phyloP scores from a whole-genome alignment of 2,888 invertebrate genomes.

The Autographa pulchrina region DNA sequence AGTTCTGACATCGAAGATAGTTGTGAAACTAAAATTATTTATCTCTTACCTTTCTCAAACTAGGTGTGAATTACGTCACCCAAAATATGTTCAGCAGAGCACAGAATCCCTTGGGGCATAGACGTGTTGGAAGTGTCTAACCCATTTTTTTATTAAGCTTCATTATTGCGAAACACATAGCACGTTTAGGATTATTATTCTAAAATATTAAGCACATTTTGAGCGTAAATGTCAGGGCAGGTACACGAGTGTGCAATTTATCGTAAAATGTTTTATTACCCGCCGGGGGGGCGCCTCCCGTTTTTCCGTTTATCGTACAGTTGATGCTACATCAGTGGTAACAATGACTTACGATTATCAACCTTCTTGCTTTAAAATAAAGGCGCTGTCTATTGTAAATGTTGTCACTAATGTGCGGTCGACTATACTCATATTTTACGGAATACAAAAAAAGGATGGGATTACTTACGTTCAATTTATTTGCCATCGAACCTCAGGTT shows the following conservation, averaged over 20 bases:
- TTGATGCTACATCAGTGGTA: too few species aligned
- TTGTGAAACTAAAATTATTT: not conserved
- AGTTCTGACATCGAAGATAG: not conserved
- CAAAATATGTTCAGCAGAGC: not conserved
- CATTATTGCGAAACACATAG: not conserved
- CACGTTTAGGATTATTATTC: constrained; percentile 9
- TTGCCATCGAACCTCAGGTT: constrained; percentile 29
- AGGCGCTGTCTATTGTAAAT: not conserved
- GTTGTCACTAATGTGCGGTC: not conserved
- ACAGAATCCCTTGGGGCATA: not conserved
- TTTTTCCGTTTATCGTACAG: constrained; percentile 31
- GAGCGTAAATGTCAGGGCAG: constrained; percentile 26
- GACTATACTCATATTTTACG: not conserved
- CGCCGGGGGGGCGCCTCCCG: constrained; percentile 21
- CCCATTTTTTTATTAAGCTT: not conserved
- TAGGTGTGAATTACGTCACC: not conserved
- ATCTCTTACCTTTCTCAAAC: not conserved
- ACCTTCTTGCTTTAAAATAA: not conserved
- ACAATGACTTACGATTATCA: not conserved
- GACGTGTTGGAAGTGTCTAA: not conserved
- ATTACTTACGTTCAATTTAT: constrained; percentile 44
- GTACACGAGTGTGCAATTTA: constrained; percentile 50
- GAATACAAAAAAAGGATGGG: constrained; percentile 34
- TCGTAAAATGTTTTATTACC: constrained; percentile 54
- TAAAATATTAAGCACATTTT: constrained; percentile 23